Conservation (phyloP, 2,888 invertebrate species). For the Dyspetes luteomarginatus region DNA sequence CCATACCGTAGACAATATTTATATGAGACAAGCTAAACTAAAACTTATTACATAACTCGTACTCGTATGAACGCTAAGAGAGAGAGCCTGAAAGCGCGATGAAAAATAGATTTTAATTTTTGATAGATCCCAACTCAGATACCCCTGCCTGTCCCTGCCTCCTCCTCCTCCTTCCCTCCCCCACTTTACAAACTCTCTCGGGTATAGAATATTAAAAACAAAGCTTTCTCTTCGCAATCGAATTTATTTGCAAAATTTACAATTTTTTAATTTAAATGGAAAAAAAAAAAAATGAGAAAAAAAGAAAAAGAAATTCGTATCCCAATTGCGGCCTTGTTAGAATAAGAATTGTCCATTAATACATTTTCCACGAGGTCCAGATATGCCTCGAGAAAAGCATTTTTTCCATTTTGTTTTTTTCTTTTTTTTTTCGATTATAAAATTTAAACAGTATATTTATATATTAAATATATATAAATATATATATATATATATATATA, state of each 20-base stretch:
- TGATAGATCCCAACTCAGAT: slow-evolving; percentile 50
- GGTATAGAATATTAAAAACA: not conserved
- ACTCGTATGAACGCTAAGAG: slow-evolving; percentile 73
- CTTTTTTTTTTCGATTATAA: slow-evolving; percentile 19
- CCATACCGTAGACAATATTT: slow-evolving; percentile 83
- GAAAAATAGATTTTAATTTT: slow-evolving; percentile 66
- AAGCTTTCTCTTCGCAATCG: slow-evolving; percentile 46
- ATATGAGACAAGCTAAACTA: slow-evolving; percentile 81
- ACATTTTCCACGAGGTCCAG: slow-evolving; percentile 46
- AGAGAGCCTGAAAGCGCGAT: slow-evolving; percentile 70
- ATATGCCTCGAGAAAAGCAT: slow-evolving; percentile 22
- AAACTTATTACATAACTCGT: slow-evolving; percentile 76
- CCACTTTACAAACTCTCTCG: not conserved
- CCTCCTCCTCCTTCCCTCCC: no score
- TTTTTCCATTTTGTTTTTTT: not conserved
- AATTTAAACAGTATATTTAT: slow-evolving; percentile 27
- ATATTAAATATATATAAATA: slow-evolving; percentile 43
- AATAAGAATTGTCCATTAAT: slow-evolving; percentile 61
- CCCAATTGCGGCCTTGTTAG: slow-evolving; percentile 65
- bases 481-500: slow-evolving; percentile 46
- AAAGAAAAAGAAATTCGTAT: slow-evolving; percentile 37
- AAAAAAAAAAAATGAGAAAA: not conserved
- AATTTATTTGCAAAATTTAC: slow-evolving; percentile 35
- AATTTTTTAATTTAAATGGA: not conserved
- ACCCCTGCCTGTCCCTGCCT: slow-evolving; percentile 11